Evolutionary conservation across 2,113 vertebrate genomes (phyloP), one percentile per base, ranked within the genome.

Genomic region (Centropus bengalensis): DNA sequence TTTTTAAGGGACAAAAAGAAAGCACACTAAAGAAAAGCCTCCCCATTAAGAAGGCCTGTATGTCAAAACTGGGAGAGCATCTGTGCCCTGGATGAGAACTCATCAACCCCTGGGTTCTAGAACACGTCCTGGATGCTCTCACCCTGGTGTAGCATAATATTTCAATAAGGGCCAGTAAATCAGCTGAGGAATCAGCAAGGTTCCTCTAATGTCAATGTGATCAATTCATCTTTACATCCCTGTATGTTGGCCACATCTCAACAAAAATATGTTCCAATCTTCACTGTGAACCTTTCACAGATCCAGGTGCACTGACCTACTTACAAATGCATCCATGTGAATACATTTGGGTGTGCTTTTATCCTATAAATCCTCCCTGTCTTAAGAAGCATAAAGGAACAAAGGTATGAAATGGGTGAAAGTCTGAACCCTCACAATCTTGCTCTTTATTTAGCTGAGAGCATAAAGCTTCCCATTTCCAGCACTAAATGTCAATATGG

Each of bases 401-500:
- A 93, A 92, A 91, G 68, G 92, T 83, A 86, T 32, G 68, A 90
- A 86, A 83, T 0, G 38, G 17, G 60, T 68, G 60, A 28, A 81
- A 54, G 79, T 91, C 47, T 68, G 45, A 81, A 77, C 18, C 71
- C 86, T 64, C 91, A 88, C 82, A 90, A 4, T 14, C 80, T 56
- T 44, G 76, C 82, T 79, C 88, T 86, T 81, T 82, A 76, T 81
- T 79, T 89, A 73, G 81, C 84, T 20, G 74, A 77, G 75, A 91
- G 91, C 90, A 93, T 36, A 88, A 94, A 86, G 92, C 91, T 92
- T 93, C 78, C 94, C 75, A 92, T 94, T 96, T 93, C 91, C 95
- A 95, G 92, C 93, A 94, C 96, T 82, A 96, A 95, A 96, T 92
- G 94, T 95, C 92, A 86, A 88, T 96, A 84, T 4, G 44, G 86